phyloP scores from a whole-genome alignment of 2,113 vertebrate species.

The Archilochus colubris region DNA sequence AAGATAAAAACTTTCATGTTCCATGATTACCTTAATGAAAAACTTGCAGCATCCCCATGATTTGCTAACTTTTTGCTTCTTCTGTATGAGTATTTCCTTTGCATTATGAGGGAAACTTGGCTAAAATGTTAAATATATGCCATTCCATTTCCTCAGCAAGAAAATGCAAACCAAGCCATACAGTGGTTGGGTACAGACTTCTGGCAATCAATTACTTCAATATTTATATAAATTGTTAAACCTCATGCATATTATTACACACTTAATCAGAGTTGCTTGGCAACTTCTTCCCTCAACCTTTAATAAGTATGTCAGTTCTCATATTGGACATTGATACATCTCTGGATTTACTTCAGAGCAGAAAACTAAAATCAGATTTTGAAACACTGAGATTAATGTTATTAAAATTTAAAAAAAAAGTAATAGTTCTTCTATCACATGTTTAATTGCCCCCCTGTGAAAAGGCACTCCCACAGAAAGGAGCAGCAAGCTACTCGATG shows the following conservation, averaged over 20 bases:
- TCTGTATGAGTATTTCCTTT: background rate
- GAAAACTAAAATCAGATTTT: conserved; percentile 15
- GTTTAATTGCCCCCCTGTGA: background rate
- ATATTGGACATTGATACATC: background rate
- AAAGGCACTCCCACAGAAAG: background rate
- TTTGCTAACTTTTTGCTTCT: background rate
- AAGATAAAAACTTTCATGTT: background rate
- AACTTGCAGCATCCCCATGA: background rate
- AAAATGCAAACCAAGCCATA: background rate
- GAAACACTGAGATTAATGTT: background rate
- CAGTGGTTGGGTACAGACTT: background rate
- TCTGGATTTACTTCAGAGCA: background rate
- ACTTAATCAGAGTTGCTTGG: background rate
- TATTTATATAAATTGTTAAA: conserved; percentile 21
- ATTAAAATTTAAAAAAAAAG: background rate
- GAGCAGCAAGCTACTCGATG: background rate
- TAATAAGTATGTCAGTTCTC: background rate
- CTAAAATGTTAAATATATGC: background rate
- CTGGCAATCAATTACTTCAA: background rate
- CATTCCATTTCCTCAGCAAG: background rate
- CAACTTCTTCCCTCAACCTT: background rate
- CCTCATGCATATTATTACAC: background rate
- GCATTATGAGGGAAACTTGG: background rate
- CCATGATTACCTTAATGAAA: background rate
- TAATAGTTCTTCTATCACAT: background rate